These are phyloP conservation scores for Tetrax tetrax DNA, from an alignment of 2,113 vertebrate genomes.

Conservation along the genomic window DNA sequence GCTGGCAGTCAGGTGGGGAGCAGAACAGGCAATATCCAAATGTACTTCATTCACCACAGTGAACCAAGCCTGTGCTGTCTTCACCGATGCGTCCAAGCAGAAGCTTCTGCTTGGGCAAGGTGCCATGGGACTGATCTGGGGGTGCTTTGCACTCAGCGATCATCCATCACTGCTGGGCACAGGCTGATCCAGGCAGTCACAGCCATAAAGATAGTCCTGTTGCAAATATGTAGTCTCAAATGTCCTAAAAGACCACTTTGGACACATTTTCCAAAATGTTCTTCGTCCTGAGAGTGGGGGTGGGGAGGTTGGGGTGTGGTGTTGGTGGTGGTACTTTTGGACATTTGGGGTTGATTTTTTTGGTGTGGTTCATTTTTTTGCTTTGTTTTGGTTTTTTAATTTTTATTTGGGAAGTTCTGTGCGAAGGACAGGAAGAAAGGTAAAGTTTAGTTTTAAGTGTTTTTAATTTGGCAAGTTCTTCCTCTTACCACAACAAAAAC, in stretches of 20 bases:
- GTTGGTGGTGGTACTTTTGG: neutral
- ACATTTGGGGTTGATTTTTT: neutral
- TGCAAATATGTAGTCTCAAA: neutral
- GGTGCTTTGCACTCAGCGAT: rapidly evolving
- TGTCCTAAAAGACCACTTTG: neutral
- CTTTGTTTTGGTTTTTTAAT: too few relatives aligned
- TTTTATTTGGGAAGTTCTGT: neutral
- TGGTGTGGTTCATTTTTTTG: too few relatives aligned
- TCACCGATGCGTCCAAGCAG: neutral
- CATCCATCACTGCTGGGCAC: neutral
- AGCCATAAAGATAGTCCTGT: neutral
- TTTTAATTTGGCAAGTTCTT: neutral
- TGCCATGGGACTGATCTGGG: neutral
- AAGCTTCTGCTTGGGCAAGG: neutral
- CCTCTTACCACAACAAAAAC: neutral
- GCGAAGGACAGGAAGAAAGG: neutral
- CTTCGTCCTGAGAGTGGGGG: neutral
- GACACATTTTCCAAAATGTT: neutral
- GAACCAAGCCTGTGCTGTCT: neutral
- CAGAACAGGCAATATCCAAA: neutral
- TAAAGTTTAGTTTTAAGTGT: neutral
- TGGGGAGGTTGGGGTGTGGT: neutral
- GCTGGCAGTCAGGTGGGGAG: neutral
- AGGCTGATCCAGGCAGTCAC: neutral
- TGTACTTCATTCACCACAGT: neutral